Evolutionary conservation across 2,888 invertebrate species (phyloP).

Genomic region (Xestia sexstrigata): DNA sequence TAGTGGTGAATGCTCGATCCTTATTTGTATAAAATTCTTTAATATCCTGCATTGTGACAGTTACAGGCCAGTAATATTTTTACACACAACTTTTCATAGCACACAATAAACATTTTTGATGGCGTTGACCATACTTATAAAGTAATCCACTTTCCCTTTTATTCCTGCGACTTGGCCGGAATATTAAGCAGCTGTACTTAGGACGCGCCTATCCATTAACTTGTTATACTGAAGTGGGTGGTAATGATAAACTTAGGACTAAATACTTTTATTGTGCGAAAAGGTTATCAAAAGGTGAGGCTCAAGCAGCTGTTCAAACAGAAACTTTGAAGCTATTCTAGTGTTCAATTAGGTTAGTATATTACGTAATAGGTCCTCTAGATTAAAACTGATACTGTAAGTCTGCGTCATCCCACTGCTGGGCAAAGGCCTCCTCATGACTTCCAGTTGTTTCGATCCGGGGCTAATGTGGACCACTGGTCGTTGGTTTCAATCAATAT

Average conservation of each 20-base stretch:
- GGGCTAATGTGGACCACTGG: too few species aligned
- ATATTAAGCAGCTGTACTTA: conserved; percentile 34
- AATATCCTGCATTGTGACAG: neutral
- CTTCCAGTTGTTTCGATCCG: too few species aligned
- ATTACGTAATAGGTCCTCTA: too few species aligned
- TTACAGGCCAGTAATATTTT: conserved; percentile 11
- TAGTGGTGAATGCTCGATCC: neutral
- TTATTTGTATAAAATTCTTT: neutral
- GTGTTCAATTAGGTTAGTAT: neutral
- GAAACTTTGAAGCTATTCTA: neutral
- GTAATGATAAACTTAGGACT: conserved; percentile 14
- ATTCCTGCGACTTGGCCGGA: conserved; percentile 37
- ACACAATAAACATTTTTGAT: conserved; percentile 45
- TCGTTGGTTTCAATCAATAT: too few species aligned
- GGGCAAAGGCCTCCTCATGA: too few species aligned
- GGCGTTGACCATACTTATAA: conserved; percentile 45
- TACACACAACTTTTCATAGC: conserved; percentile 27
- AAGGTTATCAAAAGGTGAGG: conserved; percentile 20
- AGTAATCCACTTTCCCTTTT: conserved; percentile 51
- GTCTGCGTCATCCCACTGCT: too few species aligned
- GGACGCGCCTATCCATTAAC: conserved; percentile 1
- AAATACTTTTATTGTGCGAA: neutral
- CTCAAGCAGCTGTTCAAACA: neutral
- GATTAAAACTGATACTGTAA: too few species aligned
- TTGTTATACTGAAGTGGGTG: conserved; percentile 3